Base-by-base conservation (phyloP, 1,140 invertebrate species). In the Drosophila baimaii region DNA sequence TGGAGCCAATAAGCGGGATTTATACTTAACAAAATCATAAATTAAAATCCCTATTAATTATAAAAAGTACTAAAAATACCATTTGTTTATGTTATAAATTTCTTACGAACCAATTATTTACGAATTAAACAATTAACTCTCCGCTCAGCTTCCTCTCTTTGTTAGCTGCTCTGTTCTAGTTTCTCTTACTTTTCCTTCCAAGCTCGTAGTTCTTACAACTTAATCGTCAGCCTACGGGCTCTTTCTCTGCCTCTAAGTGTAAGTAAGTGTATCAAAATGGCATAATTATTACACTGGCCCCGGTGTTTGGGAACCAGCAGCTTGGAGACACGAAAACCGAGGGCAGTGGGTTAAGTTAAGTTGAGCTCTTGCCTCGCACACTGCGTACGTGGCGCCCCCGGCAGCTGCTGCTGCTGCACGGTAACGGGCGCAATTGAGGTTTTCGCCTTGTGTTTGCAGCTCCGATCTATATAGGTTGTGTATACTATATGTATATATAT, bases 321-420 rank as follows among this genome's bases (percentile, higher is more conserved):
- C 65, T 25, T 43, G 61, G 46, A 64, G 51, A 68, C 46, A 52
- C 27, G 52, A 41, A 68, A 71, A 27, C 82, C 62, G 78, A 81
- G 82, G 82, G 82, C 82, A 85, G 78, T 86, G 82, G 82, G 82
- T 86, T 85, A 86, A 79, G 39, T 37, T 61, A 49, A 43, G 43
- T 19, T 54, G 54, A 51, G 51, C 35, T 61, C 21, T 59, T 17
- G 25, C 35, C 25, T 71, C 33, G 55, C 55, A 55, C 29, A 39
- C 37, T 75, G 72, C 68, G 73, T 84, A 81, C 72, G 76, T 79
- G 76, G 76, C 71, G 81, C 58, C 76, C 54, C 66, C 77, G 66
- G 79, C 52, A 55, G 73, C 58, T 54, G 33, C 37, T 37, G 49
- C 17, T 54, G 33, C 37, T 37, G 49, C 17, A 33, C 17, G 17